phyloP scores from a whole-genome alignment of 2,113 vertebrate genomes.

The Hypomesus transpacificus region DNA sequence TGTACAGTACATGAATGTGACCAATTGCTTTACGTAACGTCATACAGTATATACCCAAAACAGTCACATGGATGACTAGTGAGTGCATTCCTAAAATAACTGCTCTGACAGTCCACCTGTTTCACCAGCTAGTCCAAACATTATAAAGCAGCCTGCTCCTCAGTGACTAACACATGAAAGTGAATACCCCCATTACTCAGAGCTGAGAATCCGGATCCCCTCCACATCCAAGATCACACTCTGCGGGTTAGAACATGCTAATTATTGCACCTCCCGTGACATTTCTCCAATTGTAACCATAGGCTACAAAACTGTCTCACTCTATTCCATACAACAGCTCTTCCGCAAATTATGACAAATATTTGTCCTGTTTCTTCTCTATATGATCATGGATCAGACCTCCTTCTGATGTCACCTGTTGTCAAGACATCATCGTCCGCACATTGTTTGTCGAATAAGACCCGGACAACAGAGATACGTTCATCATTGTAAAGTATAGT shows the following conservation, averaged over 20 bases:
- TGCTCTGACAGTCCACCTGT: conserved; percentile 43
- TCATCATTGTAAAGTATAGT: too few species aligned
- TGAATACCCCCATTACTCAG: conserved; percentile 35
- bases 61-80: conserved; percentile 23
- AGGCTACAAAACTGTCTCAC: too few species aligned
- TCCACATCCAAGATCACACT: conserved; percentile 27
- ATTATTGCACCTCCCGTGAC: background rate
- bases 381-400: too few species aligned
- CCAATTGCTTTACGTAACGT: conserved; percentile 8
- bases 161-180: conserved; percentile 39
- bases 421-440: too few species aligned
- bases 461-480: too few species aligned
- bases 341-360: background rate
- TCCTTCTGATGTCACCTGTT: too few species aligned
- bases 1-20: conserved; percentile 8
- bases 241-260: background rate
- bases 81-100: conserved; percentile 44
- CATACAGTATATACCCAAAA: background rate
- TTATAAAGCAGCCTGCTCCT: conserved; percentile 35
- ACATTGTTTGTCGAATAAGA: too few species aligned
- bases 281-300: too few species aligned
- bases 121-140: conserved; percentile 40
- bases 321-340: background rate
- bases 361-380: too few species aligned
- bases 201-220: conserved; percentile 21